Percentiles rank a stretch among this genome's conserved stretches.
phyloP scores from a whole-genome alignment of 2,888 invertebrate genomes.

The Phortica okadai region DNA sequence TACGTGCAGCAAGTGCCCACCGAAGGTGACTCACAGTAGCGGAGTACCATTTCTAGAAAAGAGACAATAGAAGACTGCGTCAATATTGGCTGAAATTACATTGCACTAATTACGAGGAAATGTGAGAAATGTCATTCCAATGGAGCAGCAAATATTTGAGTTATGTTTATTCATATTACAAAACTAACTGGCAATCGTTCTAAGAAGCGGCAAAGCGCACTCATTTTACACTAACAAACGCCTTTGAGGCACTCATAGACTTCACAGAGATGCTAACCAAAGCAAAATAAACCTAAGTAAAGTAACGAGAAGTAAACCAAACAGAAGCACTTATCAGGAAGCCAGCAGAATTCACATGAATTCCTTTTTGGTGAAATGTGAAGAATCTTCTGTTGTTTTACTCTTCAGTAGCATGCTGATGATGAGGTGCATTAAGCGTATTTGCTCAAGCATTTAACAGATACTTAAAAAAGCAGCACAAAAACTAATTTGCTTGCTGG shows the following conservation, averaged over 20 bases:
- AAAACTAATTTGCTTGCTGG: neutral
- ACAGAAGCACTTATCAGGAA: slow-evolving; percentile 51
- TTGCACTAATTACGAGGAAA: neutral
- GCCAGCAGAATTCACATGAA: slow-evolving; percentile 45
- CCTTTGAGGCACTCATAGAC: neutral
- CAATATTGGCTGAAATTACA: slow-evolving; percentile 15
- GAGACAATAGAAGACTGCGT: slow-evolving; percentile 16
- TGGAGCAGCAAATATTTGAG: neutral
- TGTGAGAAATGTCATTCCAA: neutral
- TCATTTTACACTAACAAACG: neutral
- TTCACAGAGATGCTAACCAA: neutral
- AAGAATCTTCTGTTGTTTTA: neutral
- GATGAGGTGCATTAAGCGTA: slow-evolving; percentile 37
- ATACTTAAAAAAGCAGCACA: slow-evolving; percentile 39
- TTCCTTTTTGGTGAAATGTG: slow-evolving; percentile 1
- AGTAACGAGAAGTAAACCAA: slow-evolving; percentile 9
- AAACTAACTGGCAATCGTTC: slow-evolving; percentile 24
- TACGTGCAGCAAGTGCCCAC: slow-evolving; percentile 80
- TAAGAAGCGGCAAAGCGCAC: neutral
- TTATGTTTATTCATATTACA: neutral
- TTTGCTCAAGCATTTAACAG: slow-evolving; percentile 72
- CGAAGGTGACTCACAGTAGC: slow-evolving; percentile 76
- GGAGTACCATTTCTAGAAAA: slow-evolving; percentile 73
- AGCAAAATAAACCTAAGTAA: no score
- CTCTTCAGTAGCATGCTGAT: neutral